A percentile compares a stretch with the other conserved stretches of the same genome.
phyloP scores from a whole-genome alignment of 2,113 vertebrate species.

The Poecilia latipinna region DNA sequence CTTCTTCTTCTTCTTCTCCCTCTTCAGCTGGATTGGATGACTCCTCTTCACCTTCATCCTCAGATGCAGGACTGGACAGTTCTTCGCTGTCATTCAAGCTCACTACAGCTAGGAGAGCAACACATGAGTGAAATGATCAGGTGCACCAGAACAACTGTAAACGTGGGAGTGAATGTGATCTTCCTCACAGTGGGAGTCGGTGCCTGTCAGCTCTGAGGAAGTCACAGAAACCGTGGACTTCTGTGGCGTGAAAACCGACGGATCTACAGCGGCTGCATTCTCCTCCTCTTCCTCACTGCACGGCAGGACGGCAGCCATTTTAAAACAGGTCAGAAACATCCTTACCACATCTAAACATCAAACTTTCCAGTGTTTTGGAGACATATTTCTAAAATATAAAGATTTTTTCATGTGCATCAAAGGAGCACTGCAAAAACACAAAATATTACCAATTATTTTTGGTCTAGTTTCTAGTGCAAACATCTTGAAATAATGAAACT shows the following conservation, averaged over 20 bases:
- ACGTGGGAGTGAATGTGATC: neutral
- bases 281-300: constrained; percentile 62
- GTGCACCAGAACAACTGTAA: neutral
- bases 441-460: too few relatives aligned
- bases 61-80: constrained; percentile 71
- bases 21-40: constrained; percentile 58
- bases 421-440: too few relatives aligned
- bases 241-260: constrained; percentile 42
- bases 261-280: constrained; percentile 22
- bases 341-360: neutral
- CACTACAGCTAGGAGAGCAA: constrained; percentile 77
- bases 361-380: neutral
- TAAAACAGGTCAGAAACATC: constrained; percentile 4
- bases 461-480: too few relatives aligned
- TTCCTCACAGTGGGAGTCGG: constrained; percentile 79
- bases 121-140: neutral
- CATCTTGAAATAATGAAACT: too few relatives aligned
- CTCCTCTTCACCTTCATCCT: constrained; percentile 42
- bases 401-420: neutral
- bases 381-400: neutral
- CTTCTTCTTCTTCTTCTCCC: constrained; percentile 58
- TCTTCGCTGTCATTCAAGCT: constrained; percentile 81
- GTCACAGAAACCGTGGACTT: constrained; percentile 64
- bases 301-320: neutral
- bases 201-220: constrained; percentile 70